These are phyloP conservation scores for Cecropterus lyciades DNA, from an alignment of 1,140 invertebrate genomes.

Conservation along the genomic window DNA sequence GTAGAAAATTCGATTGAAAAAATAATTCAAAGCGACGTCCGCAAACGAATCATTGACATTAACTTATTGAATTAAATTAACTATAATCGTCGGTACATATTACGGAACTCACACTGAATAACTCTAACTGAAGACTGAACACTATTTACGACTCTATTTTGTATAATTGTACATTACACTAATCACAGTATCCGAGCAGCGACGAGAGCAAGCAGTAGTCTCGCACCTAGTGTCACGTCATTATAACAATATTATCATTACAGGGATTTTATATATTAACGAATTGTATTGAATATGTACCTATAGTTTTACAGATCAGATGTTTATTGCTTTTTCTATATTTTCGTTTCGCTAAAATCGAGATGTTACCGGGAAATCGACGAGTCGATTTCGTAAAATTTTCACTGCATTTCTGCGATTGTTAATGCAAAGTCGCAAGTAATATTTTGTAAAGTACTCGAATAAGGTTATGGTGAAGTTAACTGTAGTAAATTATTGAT, in stretches of 20 bases:
- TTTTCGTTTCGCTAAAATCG: slow-evolving; percentile 51
- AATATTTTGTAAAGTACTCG: slow-evolving; percentile 46
- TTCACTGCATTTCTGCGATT: slow-evolving; percentile 46
- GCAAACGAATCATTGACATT: slow-evolving; percentile 33
- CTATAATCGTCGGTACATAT: slow-evolving; percentile 58
- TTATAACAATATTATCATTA: slow-evolving; percentile 83
- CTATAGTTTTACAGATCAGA: slow-evolving; percentile 75
- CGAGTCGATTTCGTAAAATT: slow-evolving; percentile 36
- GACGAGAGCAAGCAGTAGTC: slow-evolving; percentile 55
- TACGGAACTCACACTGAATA: slow-evolving; percentile 57
- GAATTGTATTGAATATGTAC: slow-evolving; percentile 78
- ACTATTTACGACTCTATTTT: slow-evolving; percentile 83
- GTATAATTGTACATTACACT: slow-evolving; percentile 78
- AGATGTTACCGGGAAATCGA: slow-evolving; percentile 36
- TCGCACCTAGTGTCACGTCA: slow-evolving; percentile 74
- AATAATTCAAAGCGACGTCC: slow-evolving; percentile 38
- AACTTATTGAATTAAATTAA: slow-evolving; percentile 43
- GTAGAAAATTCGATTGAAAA: slow-evolving; percentile 10
- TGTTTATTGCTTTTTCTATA: slow-evolving; percentile 64
- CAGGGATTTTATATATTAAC: slow-evolving; percentile 84
- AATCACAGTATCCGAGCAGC: slow-evolving; percentile 63
- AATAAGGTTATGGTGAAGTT: slow-evolving; percentile 40
- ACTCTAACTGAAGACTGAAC: slow-evolving; percentile 82
- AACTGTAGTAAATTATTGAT: slow-evolving; percentile 45
- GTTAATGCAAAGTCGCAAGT: slow-evolving; percentile 44